phyloP scores from a whole-genome alignment of 2,797 vertebrate species.

The Sciaenops ocellatus region DNA sequence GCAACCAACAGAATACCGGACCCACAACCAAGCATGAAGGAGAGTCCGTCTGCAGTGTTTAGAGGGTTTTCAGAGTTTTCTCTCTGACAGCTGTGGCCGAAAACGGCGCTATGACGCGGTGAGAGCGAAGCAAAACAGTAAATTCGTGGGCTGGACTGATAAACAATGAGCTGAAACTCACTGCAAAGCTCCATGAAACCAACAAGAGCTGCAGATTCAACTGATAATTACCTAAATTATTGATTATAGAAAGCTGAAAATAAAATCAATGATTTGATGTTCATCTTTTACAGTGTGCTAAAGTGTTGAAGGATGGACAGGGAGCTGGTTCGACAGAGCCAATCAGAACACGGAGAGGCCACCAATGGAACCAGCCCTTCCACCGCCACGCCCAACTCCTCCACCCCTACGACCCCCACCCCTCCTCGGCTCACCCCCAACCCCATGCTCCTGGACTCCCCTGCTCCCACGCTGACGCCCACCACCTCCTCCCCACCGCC shows the following conservation, averaged over 20 bases:
- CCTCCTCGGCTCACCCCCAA: conserved; percentile 80
- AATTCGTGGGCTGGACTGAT: background rate
- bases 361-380: conserved; percentile 55
- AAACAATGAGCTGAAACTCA: background rate
- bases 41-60: no score
- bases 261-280: background rate
- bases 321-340: conserved; percentile 62
- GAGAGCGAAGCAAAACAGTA: background rate
- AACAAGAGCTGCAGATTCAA: no score
- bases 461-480: conserved; percentile 49
- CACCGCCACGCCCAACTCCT: conserved; percentile 26
- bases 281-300: conserved; percentile 28
- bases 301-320: conserved; percentile 73
- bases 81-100: no score
- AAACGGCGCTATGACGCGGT: no score
- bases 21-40: no score
- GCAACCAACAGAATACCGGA: no score
- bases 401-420: conserved; percentile 57
- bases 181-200: no score
- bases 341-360: conserved; percentile 63
- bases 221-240: background rate
- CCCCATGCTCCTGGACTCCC: conserved; percentile 75
- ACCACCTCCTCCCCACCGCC: conserved; percentile 77
- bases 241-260: background rate
- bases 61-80: no score